Evolutionary conservation across 2,888 invertebrate species (phyloP).

Genomic region (Spatulosminthurus flaviceps): DNA sequence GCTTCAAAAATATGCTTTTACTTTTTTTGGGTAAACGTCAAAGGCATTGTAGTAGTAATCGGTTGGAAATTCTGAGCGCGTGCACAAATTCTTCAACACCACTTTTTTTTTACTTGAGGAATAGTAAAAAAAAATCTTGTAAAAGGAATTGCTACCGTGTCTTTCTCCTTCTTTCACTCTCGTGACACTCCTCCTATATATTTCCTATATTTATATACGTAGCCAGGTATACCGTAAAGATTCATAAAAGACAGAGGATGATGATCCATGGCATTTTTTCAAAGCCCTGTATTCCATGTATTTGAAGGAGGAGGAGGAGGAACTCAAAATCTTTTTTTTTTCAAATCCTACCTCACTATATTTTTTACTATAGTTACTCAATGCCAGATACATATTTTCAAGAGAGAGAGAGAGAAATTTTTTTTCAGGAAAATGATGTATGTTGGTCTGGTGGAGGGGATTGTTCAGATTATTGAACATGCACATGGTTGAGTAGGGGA

Average conservation of each 20-base stretch:
- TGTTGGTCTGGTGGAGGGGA: not conserved
- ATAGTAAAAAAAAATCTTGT: too few relatives aligned
- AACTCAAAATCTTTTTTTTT: too few relatives aligned
- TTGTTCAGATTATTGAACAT: not conserved
- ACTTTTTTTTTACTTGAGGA: too few relatives aligned
- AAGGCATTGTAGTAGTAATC: constrained; percentile 14
- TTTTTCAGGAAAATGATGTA: not conserved
- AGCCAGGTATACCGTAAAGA: not conserved
- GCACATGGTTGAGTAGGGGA: not conserved
- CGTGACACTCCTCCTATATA: too few relatives aligned
- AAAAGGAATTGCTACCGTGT: not conserved
- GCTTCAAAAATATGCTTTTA: constrained; percentile 15
- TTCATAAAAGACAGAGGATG: not conserved
- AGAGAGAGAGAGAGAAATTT: too few relatives aligned
- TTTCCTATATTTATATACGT: too few relatives aligned
- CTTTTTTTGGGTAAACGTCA: constrained; percentile 12
- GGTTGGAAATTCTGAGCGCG: not conserved
- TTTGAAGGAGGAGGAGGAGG: too few relatives aligned
- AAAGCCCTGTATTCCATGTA: too few relatives aligned
- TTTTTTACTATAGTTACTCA: too few relatives aligned
- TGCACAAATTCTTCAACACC: not conserved
- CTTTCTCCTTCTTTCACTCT: too few relatives aligned
- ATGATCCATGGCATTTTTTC: not conserved
- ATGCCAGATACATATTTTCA: too few relatives aligned
- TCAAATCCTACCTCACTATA: too few relatives aligned